A percentile compares a stretch with the other conserved stretches of the same genome.
These are phyloP conservation scores for Pelmatolapia mariae DNA, from an alignment of 2,113 vertebrate genomes.

Conservation along the genomic window DNA sequence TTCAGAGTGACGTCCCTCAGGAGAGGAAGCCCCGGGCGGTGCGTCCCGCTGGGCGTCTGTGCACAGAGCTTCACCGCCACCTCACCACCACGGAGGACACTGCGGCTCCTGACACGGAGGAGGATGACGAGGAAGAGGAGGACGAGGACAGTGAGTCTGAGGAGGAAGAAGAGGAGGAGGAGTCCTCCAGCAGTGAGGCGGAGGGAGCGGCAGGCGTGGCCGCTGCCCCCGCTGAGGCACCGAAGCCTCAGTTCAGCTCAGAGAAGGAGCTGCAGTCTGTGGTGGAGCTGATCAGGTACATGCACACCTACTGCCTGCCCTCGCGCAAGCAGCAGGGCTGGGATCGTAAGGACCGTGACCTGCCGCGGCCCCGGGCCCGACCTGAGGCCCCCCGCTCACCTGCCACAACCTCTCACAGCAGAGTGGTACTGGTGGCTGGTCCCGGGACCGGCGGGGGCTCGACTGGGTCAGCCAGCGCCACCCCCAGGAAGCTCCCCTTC, in stretches of 20 bases:
- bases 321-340: slow-evolving; percentile 77
- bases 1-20: slow-evolving; percentile 73
- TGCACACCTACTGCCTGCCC: slow-evolving; percentile 98
- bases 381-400: slow-evolving; percentile 5
- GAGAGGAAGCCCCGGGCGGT: slow-evolving; percentile 72
- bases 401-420: slow-evolving; percentile 44
- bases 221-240: neutral
- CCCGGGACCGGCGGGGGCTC: neutral
- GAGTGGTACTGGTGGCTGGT: slow-evolving; percentile 34
- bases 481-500: slow-evolving; percentile 58
- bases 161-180: slow-evolving; percentile 71
- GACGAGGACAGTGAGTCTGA: slow-evolving; percentile 64
- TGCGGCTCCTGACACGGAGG: slow-evolving; percentile 56
- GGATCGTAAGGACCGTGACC: slow-evolving; percentile 67
- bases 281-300: slow-evolving; percentile 94
- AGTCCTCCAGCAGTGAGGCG: slow-evolving; percentile 72
- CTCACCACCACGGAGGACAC: slow-evolving; percentile 78
- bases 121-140: slow-evolving; percentile 63
- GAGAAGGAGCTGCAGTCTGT: slow-evolving; percentile 81
- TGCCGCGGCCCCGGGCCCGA: slow-evolving; percentile 50
- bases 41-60: slow-evolving; percentile 78
- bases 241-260: slow-evolving; percentile 65
- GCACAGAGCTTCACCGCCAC: slow-evolving; percentile 91
- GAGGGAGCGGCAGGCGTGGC: slow-evolving; percentile 11
- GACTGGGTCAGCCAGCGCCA: neutral